These are phyloP conservation scores for Lipophrys pholis DNA, from an alignment of 2,113 vertebrate genomes.

Conservation along the genomic window DNA sequence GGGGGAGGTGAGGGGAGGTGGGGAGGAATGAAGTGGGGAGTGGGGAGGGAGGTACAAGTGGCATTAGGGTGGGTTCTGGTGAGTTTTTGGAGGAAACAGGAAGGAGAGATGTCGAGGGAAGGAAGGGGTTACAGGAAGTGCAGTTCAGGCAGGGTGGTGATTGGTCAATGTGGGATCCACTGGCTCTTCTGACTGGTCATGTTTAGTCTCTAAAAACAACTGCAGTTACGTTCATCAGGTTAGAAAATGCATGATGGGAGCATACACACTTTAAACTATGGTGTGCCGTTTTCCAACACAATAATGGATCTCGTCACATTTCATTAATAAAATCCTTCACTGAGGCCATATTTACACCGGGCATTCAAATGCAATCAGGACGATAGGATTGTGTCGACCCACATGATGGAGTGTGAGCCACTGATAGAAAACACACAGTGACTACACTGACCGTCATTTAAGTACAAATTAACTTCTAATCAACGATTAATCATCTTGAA, in stretches of 20 bases:
- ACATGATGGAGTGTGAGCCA: no score
- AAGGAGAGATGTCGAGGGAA: conserved; percentile 63
- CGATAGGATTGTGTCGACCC: no score
- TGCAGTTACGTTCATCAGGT: conserved; percentile 31
- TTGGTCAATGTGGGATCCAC: conserved; percentile 91
- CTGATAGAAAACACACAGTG: no score
- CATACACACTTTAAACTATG: conserved; percentile 56
- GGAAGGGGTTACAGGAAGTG: conserved; percentile 72
- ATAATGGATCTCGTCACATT: not conserved
- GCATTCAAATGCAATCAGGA: no score
- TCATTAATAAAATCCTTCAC: no score
- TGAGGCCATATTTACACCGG: no score
- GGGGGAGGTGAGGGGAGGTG: conserved; percentile 81
- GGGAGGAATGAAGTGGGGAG: conserved; percentile 65
- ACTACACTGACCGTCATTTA: no score
- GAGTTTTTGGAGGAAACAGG: conserved; percentile 73
- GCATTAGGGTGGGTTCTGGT: conserved; percentile 74
- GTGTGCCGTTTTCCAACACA: conserved; percentile 48
- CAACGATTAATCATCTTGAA: no score
- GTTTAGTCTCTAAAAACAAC: conserved; percentile 53
- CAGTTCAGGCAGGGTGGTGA: conserved; percentile 85
- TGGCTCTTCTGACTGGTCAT: conserved; percentile 96
- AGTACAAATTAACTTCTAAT: no score
- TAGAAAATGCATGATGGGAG: conserved; percentile 43
- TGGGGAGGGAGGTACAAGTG: conserved; percentile 78